A percentile compares a stretch with the other conserved stretches of the same genome.
phyloP scores from a whole-genome alignment of 2,888 invertebrate species.

The Chrysotoxum bicinctum region DNA sequence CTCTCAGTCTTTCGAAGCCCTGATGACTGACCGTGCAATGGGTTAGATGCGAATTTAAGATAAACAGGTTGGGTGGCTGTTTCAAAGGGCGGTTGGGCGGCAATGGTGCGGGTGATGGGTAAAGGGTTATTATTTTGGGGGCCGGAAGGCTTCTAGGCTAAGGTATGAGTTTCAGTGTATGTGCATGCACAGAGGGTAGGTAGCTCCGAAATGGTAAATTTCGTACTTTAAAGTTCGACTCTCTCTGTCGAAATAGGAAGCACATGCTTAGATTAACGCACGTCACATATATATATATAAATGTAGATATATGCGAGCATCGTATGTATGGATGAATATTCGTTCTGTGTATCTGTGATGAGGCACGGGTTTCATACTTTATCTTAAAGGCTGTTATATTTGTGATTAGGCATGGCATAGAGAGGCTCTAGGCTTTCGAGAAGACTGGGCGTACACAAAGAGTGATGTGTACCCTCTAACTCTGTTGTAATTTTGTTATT shows the following conservation, averaged over 20 bases:
- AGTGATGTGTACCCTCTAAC: conserved; percentile 7
- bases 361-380: conserved; percentile 59
- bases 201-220: conserved; percentile 56
- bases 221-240: conserved; percentile 69
- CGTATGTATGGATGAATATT: conserved; percentile 30
- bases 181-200: conserved; percentile 39
- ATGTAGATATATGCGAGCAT: conserved; percentile 19
- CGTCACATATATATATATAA: conserved; percentile 51
- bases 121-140: conserved; percentile 63
- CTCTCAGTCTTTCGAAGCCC: conserved; percentile 43
- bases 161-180: conserved; percentile 40
- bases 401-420: conserved; percentile 56
- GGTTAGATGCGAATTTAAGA: conserved; percentile 73
- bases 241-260: conserved; percentile 67
- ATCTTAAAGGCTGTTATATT: conserved; percentile 71
- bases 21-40: conserved; percentile 73
- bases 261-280: conserved; percentile 73
- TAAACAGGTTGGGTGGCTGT: conserved; percentile 71
- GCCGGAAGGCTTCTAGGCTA: conserved; percentile 55
- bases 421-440: conserved; percentile 41
- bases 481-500: conserved; percentile 64
- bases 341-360: conserved; percentile 26
- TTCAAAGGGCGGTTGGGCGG: conserved; percentile 32
- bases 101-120: conserved; percentile 5
- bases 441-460: neutral